A percentile compares a stretch with the other conserved stretches of the same genome.
Conservation (phyloP, 2,888 invertebrate species). For the Drosophila robusta region DNA sequence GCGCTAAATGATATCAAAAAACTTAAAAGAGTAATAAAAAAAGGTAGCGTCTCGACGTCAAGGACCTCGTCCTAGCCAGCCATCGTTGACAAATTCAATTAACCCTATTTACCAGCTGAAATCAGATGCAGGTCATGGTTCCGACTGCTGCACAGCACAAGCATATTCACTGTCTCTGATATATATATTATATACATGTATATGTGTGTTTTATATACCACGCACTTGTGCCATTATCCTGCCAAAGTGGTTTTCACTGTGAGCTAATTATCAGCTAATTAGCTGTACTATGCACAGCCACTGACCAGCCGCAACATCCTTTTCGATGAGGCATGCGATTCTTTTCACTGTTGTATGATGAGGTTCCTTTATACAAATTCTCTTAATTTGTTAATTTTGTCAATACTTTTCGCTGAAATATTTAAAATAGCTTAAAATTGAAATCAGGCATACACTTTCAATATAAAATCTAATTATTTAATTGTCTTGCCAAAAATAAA, state of each 20-base stretch:
- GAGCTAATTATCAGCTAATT: conserved; percentile 27
- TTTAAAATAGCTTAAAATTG: too few species aligned
- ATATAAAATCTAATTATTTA: too few species aligned
- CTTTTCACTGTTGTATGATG: background rate
- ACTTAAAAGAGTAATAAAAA: background rate
- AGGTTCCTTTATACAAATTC: too few species aligned
- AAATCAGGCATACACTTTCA: too few species aligned
- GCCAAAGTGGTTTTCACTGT: conserved; percentile 6
- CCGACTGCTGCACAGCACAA: background rate
- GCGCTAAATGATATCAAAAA: conserved; percentile 16
- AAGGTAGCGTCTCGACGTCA: conserved; percentile 1
- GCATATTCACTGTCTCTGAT: conserved; percentile 25
- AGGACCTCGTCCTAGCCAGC: conserved; percentile 8
- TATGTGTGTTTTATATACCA: background rate
- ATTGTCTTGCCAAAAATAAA: too few species aligned
- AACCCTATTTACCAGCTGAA: conserved; percentile 32
- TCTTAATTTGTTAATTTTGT: too few species aligned
- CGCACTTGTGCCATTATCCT: conserved; percentile 19
- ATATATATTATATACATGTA: background rate
- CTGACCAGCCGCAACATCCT: conserved; percentile 10
- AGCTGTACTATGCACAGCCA: conserved; percentile 1
- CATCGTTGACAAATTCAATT: conserved; percentile 40
- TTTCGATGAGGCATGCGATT: background rate
- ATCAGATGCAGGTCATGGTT: conserved; percentile 28
- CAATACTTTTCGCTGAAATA: too few species aligned